Evolutionary conservation across 2,888 invertebrate species (phyloP), one percentile per base, ranked within the genome.

Genomic region (Tenthredo distinguenda): DNA sequence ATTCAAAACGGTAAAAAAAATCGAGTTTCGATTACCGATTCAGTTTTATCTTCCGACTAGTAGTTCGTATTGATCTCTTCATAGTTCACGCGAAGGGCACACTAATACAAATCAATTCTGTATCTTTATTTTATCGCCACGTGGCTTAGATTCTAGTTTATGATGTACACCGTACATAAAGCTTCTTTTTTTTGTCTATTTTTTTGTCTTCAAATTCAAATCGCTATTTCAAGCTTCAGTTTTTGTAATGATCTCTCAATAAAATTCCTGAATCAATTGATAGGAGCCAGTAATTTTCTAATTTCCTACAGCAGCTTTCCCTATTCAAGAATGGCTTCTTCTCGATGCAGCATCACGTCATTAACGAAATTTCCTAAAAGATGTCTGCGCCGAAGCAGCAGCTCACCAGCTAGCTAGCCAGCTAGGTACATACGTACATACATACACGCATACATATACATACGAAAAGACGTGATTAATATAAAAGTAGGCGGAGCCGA

Each of bases 401-500:
- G 68, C 68, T 68, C 34, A 34, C 6, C 34, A 68, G 6, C 68
- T 68, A 31, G 47, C 47, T 65, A 65, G 65, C 65, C 31, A 65
- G 10, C 62, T 65, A 21, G 4, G 10, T 21, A 34, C 15, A n/a
- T 71, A 71, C 34, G 18, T 18, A 71, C 68, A 15, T 15, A 71
- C 15, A 18, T 7, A 26, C 15, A 71, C 37, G 37, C 18, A 34
- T 37, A 37, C 37, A 68, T 34, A 68, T 34, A 37, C 71, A 26
- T 26, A 74, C 21, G 91, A 91, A 91, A 92, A 93, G 93, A 92
- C 93, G 92, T 92, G 93, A 93, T 93, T 93, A 93, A 93, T 93
- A 93, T 92, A 92, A 93, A 93, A 93, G 93, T 93, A 92, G 93
- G 93, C 91, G 93, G 93, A 93, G 92, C 91, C 87, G 43, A 68